A percentile compares a stretch with the other conserved stretches of the same genome.
phyloP scores from a whole-genome alignment of 2,113 vertebrate species.

The Tetrao urogallus region DNA sequence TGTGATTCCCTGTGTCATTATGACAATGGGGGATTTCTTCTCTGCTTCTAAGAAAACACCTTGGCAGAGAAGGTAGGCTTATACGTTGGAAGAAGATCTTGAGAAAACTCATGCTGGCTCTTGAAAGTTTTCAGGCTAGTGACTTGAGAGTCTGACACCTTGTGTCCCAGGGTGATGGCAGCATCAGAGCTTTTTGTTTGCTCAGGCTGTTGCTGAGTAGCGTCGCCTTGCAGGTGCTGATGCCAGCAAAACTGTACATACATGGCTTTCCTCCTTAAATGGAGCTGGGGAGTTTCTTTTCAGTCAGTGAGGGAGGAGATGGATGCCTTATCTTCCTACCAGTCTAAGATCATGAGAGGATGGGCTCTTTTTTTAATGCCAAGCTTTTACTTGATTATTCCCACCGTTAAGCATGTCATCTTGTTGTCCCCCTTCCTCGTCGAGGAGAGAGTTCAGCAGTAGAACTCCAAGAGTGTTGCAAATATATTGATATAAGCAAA shows the following conservation, averaged over 20 bases:
- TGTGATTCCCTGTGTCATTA: background rate
- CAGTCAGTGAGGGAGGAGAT: background rate
- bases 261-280: background rate
- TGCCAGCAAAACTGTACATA: background rate
- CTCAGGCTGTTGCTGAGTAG: background rate
- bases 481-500: background rate
- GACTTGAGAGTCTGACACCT: background rate
- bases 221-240: rapidly evolving
- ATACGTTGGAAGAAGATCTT: background rate
- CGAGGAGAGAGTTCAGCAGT: background rate
- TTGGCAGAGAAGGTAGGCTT: background rate
- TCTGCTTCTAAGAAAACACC: background rate
- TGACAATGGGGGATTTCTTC: background rate
- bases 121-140: background rate
- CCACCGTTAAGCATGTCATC: background rate
- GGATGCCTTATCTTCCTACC: background rate
- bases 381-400: background rate
- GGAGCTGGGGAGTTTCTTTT: background rate
- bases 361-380: background rate
- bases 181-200: background rate
- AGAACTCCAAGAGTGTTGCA: background rate
- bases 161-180: background rate
- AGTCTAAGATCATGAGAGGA: background rate
- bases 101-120: background rate
- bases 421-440: background rate